These are phyloP conservation scores for Desmodus rotundus DNA, from an alignment of 2,113 vertebrate species.

Conservation along the genomic window DNA sequence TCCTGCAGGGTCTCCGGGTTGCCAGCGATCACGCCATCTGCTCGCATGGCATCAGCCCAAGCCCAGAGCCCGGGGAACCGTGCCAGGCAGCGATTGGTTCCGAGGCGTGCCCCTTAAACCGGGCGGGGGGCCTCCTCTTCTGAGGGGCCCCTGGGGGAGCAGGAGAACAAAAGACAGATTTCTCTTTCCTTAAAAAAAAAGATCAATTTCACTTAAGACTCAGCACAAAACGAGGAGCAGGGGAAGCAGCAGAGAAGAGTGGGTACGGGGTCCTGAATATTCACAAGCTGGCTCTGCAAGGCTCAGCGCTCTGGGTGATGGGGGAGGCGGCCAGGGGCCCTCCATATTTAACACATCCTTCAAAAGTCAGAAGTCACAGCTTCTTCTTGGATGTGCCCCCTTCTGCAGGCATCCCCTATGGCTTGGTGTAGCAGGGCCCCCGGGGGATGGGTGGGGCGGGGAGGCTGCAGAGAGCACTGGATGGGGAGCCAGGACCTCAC, in stretches of 20 bases:
- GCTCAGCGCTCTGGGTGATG: background rate
- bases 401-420: background rate
- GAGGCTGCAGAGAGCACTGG: background rate
- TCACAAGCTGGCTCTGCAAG: constrained; percentile 27
- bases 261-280: constrained; percentile 36
- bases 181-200: constrained; percentile 75
- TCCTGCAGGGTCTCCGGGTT: constrained; percentile 84
- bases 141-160: constrained; percentile 76
- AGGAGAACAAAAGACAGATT: constrained; percentile 82
- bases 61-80: constrained; percentile 78
- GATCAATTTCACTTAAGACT: constrained; percentile 80
- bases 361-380: background rate
- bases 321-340: accelerated
- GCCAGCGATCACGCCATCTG: constrained; percentile 85
- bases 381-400: background rate
- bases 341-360: constrained; percentile 49
- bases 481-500: background rate
- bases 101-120: constrained; percentile 79
- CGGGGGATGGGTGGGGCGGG: accelerated
- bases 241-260: background rate
- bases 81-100: constrained; percentile 82
- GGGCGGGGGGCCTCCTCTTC: constrained; percentile 79
- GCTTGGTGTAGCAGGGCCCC: background rate
- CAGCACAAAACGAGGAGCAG: constrained; percentile 63
- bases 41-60: constrained; percentile 82